Percentiles rank a stretch among this genome's conserved stretches.
Conservation (phyloP, 2,113 vertebrate species). For the Cromileptes altivelis region DNA sequence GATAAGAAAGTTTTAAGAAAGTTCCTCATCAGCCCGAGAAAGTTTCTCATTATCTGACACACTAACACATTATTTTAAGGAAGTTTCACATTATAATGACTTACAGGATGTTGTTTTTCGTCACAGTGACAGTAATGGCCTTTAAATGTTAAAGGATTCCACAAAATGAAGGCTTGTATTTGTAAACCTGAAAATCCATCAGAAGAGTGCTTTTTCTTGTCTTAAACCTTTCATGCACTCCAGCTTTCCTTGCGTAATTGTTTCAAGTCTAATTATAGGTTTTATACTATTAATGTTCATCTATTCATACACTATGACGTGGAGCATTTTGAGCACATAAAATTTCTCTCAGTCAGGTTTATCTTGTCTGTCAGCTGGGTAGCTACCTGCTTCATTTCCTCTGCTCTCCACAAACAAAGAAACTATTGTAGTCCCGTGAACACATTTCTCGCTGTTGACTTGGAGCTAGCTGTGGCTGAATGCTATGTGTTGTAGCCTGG, state of each 20-base stretch:
- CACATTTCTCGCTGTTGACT: slow-evolving; percentile 11
- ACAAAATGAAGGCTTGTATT: too few relatives aligned
- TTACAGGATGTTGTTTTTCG: too few relatives aligned
- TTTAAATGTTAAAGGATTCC: too few relatives aligned
- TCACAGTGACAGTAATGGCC: too few relatives aligned
- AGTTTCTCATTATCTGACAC: too few relatives aligned
- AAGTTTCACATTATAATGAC: too few relatives aligned
- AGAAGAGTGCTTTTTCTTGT: neutral
- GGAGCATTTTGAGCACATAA: neutral
- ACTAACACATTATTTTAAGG: too few relatives aligned
- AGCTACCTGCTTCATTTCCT: slow-evolving; percentile 29
- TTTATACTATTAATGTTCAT: neutral
- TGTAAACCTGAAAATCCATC: neutral
- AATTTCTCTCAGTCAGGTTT: neutral
- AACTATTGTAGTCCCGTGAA: slow-evolving; percentile 33
- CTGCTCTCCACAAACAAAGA: slow-evolving; percentile 40
- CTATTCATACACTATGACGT: neutral
- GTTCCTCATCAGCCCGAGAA: too few relatives aligned
- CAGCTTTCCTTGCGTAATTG: too few relatives aligned
- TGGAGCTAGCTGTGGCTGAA: slow-evolving; percentile 11
- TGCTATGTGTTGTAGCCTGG: slow-evolving; percentile 14
- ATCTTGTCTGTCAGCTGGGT: slow-evolving; percentile 7
- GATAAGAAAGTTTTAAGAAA: too few relatives aligned
- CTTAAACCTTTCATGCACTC: neutral
- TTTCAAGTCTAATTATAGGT: too few relatives aligned